phyloP scores from a whole-genome alignment of 2,888 invertebrate genomes.

The Hecatera dysodea region DNA sequence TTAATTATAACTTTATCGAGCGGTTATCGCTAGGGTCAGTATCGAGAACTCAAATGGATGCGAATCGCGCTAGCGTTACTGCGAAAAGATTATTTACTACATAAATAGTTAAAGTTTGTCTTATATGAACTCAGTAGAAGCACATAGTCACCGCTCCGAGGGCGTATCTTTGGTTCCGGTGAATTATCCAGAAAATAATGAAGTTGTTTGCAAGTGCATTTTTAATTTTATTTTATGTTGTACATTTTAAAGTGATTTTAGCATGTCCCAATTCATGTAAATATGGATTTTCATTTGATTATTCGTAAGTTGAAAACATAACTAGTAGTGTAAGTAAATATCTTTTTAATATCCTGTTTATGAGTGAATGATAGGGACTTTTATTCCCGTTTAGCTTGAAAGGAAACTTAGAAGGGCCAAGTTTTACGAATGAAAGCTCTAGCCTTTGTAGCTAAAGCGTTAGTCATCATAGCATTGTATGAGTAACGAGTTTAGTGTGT shows the following conservation, averaged over 20 bases:
- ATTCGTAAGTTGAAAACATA: conserved; percentile 58
- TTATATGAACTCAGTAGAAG: conserved; percentile 45
- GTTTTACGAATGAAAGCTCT: neutral
- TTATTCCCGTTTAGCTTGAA: neutral
- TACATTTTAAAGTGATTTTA: conserved; percentile 35
- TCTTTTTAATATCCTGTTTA: neutral
- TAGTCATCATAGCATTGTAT: neutral
- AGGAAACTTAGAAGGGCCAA: neutral
- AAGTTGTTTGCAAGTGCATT: conserved; percentile 47
- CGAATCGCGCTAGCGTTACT: conserved; percentile 53
- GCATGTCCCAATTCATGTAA: conserved; percentile 45
- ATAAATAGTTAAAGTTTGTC: conserved; percentile 44
- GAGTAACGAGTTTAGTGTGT: neutral
- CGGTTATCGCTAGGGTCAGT: conserved; percentile 65
- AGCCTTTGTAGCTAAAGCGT: neutral
- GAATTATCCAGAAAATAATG: conserved; percentile 52
- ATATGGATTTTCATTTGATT: conserved; percentile 46
- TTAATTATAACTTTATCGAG: conserved; percentile 14
- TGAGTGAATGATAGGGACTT: neutral
- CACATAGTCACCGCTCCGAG: conserved; percentile 31
- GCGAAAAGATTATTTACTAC: conserved; percentile 42
- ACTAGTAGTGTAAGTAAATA: conserved; percentile 5
- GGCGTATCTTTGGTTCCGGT: conserved; percentile 36
- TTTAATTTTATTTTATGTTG: conserved; percentile 26
- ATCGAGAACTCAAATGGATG: conserved; percentile 70